Evolutionary conservation across 2,888 invertebrate genomes (phyloP).

Genomic region (Chrysina gloriosa): DNA sequence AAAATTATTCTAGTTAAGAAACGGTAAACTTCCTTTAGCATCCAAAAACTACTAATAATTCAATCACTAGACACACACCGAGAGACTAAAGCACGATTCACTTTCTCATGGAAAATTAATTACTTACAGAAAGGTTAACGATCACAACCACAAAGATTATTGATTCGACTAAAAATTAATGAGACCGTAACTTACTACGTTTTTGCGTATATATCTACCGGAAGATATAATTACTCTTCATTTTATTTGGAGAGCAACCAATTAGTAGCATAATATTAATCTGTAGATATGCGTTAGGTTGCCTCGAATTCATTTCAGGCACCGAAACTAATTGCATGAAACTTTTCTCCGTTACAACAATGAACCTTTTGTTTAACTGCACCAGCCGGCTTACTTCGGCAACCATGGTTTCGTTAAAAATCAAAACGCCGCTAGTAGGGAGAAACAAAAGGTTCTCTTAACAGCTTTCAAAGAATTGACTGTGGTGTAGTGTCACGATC

Average conservation of each 20-base stretch:
- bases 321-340: constrained; percentile 25
- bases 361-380: constrained; percentile 10
- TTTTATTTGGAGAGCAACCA: neutral
- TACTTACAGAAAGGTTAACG: neutral
- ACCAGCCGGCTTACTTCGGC: neutral
- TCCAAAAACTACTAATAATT: neutral
- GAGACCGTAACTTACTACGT: neutral
- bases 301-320: constrained; percentile 12
- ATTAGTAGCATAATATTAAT: constrained; percentile 11
- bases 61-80: neutral
- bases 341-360: neutral
- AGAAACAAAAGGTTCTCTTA: constrained; percentile 18
- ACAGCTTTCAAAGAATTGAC: constrained; percentile 21
- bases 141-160: neutral
- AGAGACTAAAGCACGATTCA: neutral
- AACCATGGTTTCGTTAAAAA: neutral
- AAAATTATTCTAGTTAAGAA: neutral
- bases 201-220: neutral
- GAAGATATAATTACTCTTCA: constrained; percentile 6
- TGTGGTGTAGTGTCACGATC: constrained; percentile 3
- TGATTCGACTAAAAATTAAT: neutral
- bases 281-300: neutral
- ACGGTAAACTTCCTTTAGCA: constrained; percentile 1
- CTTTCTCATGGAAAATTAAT: neutral
- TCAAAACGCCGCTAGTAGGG: constrained; percentile 4